Base-by-base conservation (phyloP, 2,797 vertebrate genomes). In the Fistularia tabacaria region DNA sequence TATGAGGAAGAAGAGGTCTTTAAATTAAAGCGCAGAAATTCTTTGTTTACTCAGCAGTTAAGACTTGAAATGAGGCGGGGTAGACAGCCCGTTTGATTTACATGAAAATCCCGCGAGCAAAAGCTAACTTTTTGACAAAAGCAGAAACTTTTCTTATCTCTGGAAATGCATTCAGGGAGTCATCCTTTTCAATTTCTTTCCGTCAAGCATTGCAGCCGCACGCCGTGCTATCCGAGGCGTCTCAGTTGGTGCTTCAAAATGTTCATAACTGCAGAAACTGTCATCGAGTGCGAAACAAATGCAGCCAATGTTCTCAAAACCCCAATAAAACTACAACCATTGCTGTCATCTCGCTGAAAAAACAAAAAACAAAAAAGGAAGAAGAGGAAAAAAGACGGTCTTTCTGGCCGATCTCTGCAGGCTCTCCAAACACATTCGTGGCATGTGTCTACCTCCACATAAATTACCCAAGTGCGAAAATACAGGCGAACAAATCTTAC, bases 261-360 rank as follows among this genome's bases (percentile, higher is more conserved):
- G 25, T 25, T 25, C 25, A 25, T 25, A 25, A 25, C 25, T 25
- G 25, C 25, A 25, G 5, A 80, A 88, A 80, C 61, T 77, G 69
- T 36, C 57, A 59, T 50, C 71, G 66, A 15, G 47, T 4, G n/a
- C 62, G 60, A 83, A 84, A 83, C 74, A 73, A 76, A 64, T 52
- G 59, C 69, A 81, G 58, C 83, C 3, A 67, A 56, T 80, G 81
- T 87, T 69, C 78, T 9, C 48, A 25, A 14, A 38, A 64, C 49
- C 66, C 62, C 75, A 70, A 56, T 68, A 58, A 86, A 83, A 83
- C 80, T 81, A 73, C 65, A 75, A 73, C 46, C 68, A 69, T 65
- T n/a, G 57, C 87, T 91, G 90, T 91, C 90, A 91, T 85, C 77
- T 55, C 74, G 25, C 25, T 25, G 2, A 25, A 25, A n/a, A 25